phyloP scores from a whole-genome alignment of 2,113 vertebrate genomes.

The Mustela nigripes region DNA sequence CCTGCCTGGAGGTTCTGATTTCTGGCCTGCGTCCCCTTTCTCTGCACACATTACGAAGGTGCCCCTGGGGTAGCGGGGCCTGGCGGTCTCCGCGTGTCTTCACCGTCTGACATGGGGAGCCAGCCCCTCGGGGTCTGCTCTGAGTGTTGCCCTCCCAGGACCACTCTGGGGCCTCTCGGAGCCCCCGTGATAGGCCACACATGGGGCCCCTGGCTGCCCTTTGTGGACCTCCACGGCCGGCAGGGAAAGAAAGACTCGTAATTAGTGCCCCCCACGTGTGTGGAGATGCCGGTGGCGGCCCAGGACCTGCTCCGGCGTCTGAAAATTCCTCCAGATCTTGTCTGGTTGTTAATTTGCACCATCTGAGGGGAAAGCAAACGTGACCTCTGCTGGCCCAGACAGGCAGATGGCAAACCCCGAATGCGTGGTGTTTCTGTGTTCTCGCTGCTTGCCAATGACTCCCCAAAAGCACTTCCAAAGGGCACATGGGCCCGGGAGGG shows the following conservation, averaged over 20 bases:
- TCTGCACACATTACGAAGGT: not conserved
- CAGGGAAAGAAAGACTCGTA: not conserved
- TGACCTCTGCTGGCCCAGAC: not conserved
- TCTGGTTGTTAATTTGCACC: not conserved
- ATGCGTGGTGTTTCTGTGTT: constrained; percentile 46
- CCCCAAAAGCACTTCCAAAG: not conserved
- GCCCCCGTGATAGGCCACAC: rapidly evolving
- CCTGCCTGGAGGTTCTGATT: not conserved
- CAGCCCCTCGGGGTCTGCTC: not conserved
- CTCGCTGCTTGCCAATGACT: constrained; percentile 56
- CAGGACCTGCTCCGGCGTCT: not conserved
- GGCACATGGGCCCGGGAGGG: rapidly evolving
- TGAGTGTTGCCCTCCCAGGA: not conserved
- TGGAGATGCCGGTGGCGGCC: not conserved
- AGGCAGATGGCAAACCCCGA: constrained; percentile 35
- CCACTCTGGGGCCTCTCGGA: not conserved
- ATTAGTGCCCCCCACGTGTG: not conserved
- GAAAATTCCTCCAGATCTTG: not conserved
- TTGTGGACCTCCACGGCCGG: not conserved
- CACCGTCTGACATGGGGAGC: not conserved
- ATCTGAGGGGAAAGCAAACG: constrained; percentile 44
- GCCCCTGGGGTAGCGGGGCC: not conserved
- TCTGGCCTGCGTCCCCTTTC: rapidly evolving
- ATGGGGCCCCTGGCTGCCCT: not conserved
- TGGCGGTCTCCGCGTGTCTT: not conserved